phyloP scores from a whole-genome alignment of 2,113 vertebrate genomes.

The Strigops habroptila region DNA sequence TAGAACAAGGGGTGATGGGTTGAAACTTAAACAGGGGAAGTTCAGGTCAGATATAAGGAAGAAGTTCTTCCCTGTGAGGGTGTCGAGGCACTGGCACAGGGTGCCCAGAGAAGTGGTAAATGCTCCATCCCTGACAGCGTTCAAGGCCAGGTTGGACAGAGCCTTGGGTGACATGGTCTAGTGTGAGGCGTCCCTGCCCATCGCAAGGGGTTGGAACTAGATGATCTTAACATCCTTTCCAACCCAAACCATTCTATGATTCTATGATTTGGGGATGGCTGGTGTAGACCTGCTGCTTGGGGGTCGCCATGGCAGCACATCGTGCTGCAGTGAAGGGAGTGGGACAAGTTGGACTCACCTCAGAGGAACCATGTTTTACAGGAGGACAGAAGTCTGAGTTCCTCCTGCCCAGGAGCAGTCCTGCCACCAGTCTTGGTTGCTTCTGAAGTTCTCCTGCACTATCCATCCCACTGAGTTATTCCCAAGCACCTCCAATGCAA shows the following conservation, averaged over 20 bases:
- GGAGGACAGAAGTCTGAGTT: neutral
- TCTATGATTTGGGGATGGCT: neutral
- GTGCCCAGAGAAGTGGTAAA: too few relatives aligned
- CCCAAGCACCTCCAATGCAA: neutral
- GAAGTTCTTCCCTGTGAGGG: too few relatives aligned
- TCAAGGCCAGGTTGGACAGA: too few relatives aligned
- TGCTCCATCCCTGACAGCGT: too few relatives aligned
- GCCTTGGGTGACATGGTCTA: neutral
- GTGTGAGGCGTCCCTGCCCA: neutral
- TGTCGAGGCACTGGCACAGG: too few relatives aligned
- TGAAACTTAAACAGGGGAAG: too few relatives aligned
- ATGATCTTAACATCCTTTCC: too few relatives aligned
- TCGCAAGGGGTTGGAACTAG: too few relatives aligned
- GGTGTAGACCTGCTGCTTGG: too few relatives aligned
- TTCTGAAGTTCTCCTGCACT: neutral
- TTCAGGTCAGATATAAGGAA: too few relatives aligned
- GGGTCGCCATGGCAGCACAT: neutral
- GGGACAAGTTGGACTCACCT: neutral
- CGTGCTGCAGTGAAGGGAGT: neutral
- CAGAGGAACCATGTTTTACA: fast-evolving
- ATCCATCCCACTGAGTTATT: fast-evolving
- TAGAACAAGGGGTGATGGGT: too few relatives aligned
- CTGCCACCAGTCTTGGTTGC: neutral
- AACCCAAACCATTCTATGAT: too few relatives aligned
- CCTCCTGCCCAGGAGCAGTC: neutral